These are phyloP conservation scores for Hydropsyche betteni DNA, from an alignment of 2,888 invertebrate species.

Conservation along the genomic window DNA sequence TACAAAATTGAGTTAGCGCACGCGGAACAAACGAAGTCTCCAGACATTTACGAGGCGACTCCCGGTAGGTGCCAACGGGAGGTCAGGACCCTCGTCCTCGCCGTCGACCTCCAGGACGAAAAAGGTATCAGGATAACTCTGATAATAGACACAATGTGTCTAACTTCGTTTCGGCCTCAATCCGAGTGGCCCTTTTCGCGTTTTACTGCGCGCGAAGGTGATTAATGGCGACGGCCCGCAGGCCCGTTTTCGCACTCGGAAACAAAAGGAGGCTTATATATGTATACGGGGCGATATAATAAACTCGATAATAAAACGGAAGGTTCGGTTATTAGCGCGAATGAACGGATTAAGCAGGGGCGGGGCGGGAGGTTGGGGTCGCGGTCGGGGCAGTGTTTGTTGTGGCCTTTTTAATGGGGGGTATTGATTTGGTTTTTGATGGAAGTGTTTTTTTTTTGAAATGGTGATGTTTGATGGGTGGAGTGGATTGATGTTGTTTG, in stretches of 20 bases:
- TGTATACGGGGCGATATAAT: too few species aligned
- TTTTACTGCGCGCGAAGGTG: constrained; percentile 24
- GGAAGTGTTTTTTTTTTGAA: neutral
- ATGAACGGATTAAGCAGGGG: too few species aligned
- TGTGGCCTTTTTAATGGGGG: too few species aligned
- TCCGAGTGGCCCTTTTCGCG: neutral
- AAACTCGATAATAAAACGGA: too few species aligned
- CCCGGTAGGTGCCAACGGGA: too few species aligned
- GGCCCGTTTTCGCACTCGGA: too few species aligned
- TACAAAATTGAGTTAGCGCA: constrained; percentile 1
- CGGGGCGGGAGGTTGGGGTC: too few species aligned
- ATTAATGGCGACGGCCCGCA: constrained; percentile 15
- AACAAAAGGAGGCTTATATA: too few species aligned
- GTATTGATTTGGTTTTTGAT: neutral
- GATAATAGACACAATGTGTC: neutral
- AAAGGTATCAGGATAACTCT: neutral
- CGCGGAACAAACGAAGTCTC: constrained; percentile 1
- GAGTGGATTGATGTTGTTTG: neutral
- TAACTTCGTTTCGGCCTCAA: neutral
- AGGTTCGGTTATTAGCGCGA: too few species aligned
- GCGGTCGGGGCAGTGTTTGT: too few species aligned
- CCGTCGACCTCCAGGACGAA: neutral
- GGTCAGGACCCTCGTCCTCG: neutral
- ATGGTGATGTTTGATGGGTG: neutral
- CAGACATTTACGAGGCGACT: constrained; percentile 17